These are phyloP conservation scores for Phylloscopus trochilus DNA, from an alignment of 2,113 vertebrate species.

Conservation along the genomic window DNA sequence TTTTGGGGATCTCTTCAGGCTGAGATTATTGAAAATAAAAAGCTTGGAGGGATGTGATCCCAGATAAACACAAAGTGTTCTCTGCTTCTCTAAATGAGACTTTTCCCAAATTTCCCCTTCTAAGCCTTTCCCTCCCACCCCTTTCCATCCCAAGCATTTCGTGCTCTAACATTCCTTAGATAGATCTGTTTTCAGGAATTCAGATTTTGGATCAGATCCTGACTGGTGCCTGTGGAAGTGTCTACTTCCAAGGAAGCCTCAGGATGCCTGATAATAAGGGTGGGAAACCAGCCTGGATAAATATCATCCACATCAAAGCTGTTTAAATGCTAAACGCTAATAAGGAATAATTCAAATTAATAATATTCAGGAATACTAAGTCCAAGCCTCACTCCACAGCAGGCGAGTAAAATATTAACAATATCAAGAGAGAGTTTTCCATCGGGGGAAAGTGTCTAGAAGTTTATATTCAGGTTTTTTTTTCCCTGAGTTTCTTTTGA, in stretches of 20 bases:
- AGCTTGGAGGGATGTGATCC: not conserved
- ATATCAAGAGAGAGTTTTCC: not conserved
- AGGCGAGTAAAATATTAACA: not conserved
- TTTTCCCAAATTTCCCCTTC: not conserved
- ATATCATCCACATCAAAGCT: accelerated
- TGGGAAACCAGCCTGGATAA: not conserved
- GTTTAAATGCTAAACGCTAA: not conserved
- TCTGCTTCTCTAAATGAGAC: not conserved
- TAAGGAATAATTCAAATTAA: not conserved
- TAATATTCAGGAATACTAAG: not conserved
- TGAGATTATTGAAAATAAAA: not conserved
- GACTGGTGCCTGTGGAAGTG: not conserved
- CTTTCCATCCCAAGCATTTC: not conserved
- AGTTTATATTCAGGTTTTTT: not conserved
- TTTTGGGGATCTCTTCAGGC: not conserved
- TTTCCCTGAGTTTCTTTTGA: not conserved
- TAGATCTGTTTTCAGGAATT: not conserved
- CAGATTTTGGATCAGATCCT: not conserved
- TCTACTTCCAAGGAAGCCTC: not conserved
- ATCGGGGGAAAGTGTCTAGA: not conserved
- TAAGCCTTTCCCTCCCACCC: not conserved
- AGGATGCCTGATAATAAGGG: not conserved
- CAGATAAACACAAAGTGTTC: not conserved
- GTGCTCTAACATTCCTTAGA: not conserved
- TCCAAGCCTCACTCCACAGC: not conserved